Conservation (phyloP, 2,888 invertebrate species). For the Melanostoma mellinum region DNA sequence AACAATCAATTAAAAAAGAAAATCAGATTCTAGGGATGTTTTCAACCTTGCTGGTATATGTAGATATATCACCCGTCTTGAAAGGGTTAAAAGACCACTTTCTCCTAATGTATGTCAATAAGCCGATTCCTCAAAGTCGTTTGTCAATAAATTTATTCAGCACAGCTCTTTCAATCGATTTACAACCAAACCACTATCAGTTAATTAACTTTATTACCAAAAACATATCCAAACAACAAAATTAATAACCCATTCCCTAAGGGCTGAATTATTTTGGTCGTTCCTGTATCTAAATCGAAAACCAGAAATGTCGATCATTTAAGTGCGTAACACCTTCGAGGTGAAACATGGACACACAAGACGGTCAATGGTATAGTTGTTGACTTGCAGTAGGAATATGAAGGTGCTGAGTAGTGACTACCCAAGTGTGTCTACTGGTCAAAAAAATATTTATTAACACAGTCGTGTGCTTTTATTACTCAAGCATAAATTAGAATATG, state of each 20-base stretch:
- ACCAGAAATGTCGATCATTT: conserved; percentile 44
- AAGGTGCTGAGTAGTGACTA: too few species aligned
- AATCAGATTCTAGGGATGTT: too few species aligned
- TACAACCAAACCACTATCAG: conserved; percentile 54
- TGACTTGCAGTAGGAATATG: too few species aligned
- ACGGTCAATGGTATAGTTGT: neutral
- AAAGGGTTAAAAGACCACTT: too few species aligned
- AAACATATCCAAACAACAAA: conserved; percentile 64
- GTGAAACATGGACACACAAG: conserved; percentile 26
- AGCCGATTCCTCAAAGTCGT: conserved; percentile 1
- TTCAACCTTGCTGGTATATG: too few species aligned
- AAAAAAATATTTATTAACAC: too few species aligned
- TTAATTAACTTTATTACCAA: conserved; percentile 64
- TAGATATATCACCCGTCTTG: too few species aligned
- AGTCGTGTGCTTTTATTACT: conserved; percentile 25
- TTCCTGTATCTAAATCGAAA: neutral
- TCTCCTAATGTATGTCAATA: too few species aligned
- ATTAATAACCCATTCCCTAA: conserved; percentile 57
- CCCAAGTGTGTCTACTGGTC: too few species aligned
- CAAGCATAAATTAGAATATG: conserved; percentile 59
- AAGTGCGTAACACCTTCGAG: conserved; percentile 44
- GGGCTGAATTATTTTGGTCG: conserved; percentile 8
- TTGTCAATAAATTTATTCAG: conserved; percentile 27
- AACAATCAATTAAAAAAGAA: too few species aligned
- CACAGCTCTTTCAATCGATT: conserved; percentile 60